A percentile compares a stretch with the other conserved stretches of the same genome.
These are phyloP conservation scores for Mixornis gularis DNA, from an alignment of 2,113 vertebrate species.

Conservation along the genomic window DNA sequence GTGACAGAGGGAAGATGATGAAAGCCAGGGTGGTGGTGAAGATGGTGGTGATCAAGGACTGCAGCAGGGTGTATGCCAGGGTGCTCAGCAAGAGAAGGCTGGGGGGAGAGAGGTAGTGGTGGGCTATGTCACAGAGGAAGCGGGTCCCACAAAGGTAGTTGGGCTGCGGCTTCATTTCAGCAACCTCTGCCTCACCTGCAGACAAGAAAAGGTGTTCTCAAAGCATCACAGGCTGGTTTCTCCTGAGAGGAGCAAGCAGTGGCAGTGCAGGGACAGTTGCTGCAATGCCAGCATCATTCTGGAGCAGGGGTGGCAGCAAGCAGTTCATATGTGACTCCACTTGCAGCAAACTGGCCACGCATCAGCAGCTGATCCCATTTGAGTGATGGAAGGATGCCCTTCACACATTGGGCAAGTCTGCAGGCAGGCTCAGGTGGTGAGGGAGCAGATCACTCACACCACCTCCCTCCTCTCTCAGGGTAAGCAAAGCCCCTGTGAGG, in stretches of 20 bases:
- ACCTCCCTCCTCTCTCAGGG: neutral
- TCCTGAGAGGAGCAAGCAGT: rapidly evolving
- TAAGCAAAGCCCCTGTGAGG: neutral
- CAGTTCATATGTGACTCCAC: rapidly evolving
- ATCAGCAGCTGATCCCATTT: neutral
- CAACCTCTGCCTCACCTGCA: rapidly evolving
- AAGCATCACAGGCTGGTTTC: neutral
- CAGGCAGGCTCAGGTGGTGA: neutral
- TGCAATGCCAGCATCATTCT: neutral
- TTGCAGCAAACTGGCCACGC: neutral
- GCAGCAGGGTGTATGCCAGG: neutral
- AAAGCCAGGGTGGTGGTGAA: neutral
- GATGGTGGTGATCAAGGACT: neutral
- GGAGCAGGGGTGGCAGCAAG: neutral
- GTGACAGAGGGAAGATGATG: rapidly evolving
- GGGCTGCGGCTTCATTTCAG: neutral
- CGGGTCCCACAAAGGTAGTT: neutral
- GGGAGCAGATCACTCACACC: neutral
- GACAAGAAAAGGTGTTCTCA: neutral
- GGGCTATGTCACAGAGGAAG: rapidly evolving
- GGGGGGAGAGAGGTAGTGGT: neutral
- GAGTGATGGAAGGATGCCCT: neutral
- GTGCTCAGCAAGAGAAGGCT: neutral
- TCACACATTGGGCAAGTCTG: neutral
- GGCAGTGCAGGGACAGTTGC: neutral